These are phyloP conservation scores for Cochlearius cochlearius DNA, from an alignment of 2,113 vertebrate genomes.

Conservation along the genomic window DNA sequence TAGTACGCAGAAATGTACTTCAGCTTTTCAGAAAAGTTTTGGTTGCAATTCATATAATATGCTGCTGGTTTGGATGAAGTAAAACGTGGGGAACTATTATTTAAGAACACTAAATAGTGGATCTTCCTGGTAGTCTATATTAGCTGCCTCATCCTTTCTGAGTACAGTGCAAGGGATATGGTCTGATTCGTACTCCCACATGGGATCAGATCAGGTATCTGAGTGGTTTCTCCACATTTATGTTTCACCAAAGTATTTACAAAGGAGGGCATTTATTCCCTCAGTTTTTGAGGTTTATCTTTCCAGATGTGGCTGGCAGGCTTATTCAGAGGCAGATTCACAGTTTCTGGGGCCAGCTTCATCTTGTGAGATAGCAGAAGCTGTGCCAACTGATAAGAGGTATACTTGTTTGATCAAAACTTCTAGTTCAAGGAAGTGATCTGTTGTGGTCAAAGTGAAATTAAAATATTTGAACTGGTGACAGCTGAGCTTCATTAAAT, in stretches of 20 bases:
- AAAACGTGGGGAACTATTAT: neutral
- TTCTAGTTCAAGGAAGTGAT: neutral
- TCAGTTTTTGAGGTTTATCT: neutral
- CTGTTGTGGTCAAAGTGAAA: neutral
- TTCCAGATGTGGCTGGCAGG: neutral
- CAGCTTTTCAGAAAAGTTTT: neutral
- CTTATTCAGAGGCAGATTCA: neutral
- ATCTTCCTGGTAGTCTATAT: neutral
- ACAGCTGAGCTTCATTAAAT: neutral
- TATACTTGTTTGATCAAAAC: neutral
- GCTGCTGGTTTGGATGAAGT: neutral
- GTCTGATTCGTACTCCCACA: neutral
- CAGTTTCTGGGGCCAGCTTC: neutral
- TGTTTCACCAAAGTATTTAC: neutral
- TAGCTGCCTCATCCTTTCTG: neutral
- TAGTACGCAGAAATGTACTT: neutral
- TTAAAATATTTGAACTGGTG: neutral
- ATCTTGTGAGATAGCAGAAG: neutral
- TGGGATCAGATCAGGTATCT: neutral
- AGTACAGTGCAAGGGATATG: neutral
- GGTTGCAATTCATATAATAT: neutral
- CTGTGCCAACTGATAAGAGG: neutral
- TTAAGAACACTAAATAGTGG: neutral
- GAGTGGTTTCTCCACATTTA: neutral
- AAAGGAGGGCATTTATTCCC: neutral